Conservation (phyloP, 1,140 invertebrate species). For the Tigriopus japonicus region DNA sequence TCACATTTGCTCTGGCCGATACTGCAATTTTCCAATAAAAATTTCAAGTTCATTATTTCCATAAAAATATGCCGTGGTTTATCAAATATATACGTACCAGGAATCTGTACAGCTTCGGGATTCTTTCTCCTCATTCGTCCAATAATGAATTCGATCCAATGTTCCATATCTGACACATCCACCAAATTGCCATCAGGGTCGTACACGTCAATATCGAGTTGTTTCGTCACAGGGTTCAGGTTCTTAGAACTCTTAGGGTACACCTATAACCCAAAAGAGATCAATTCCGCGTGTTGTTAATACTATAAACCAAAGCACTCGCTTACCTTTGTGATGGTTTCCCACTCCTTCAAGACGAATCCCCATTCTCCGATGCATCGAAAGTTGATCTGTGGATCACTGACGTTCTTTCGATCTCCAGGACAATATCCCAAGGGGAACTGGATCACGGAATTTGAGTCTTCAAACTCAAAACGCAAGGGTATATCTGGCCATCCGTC, state of each 20-base stretch:
- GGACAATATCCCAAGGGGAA: conserved; percentile 14
- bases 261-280: no score
- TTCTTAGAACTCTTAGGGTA: background rate
- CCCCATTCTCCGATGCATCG: background rate
- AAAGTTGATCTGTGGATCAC: background rate
- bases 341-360: background rate
- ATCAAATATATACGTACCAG: background rate
- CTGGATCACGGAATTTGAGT: conserved; percentile 1
- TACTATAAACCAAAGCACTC: no score
- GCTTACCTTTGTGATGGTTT: background rate
- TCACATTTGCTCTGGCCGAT: background rate
- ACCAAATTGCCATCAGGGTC: background rate
- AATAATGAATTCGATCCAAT: background rate
- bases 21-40: background rate
- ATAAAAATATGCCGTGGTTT: no score
- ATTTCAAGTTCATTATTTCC: no score
- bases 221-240: background rate
- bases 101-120: background rate
- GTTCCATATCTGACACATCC: background rate
- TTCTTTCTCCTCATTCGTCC: background rate
- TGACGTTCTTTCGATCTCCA: background rate
- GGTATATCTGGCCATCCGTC: conserved; percentile 9
- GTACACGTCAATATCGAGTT: background rate
- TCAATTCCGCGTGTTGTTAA: no score
- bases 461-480: background rate